Conservation (phyloP, 2,888 invertebrate genomes). For the Margaritifera margaritifera region DNA sequence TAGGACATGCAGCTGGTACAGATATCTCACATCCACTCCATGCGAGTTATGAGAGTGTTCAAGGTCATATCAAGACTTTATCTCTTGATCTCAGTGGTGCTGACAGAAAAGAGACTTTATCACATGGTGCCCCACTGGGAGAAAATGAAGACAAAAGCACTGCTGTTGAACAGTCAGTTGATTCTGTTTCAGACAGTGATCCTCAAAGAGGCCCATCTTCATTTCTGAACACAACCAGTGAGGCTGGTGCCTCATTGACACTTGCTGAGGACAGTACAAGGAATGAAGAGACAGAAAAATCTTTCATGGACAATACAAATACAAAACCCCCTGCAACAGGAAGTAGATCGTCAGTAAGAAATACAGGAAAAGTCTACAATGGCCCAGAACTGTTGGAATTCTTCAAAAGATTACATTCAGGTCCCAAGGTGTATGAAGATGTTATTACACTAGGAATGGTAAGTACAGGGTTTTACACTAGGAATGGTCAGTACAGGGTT, state of each 20-base stretch:
- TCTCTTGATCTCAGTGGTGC: too few species aligned
- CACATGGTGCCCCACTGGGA: too few species aligned
- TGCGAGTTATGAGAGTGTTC: too few species aligned
- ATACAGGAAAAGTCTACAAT: conserved; percentile 33
- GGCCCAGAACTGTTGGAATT: conserved; percentile 56
- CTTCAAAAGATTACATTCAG: conserved; percentile 49
- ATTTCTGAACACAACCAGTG: not conserved
- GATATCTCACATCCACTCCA: too few species aligned
- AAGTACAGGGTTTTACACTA: conserved; percentile 22
- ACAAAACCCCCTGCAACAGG: not conserved
- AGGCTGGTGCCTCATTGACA: not conserved
- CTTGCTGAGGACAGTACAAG: not conserved
- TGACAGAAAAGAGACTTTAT: too few species aligned
- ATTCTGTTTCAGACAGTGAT: not conserved
- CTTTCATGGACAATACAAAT: not conserved
- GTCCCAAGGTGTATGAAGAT: conserved; percentile 61
- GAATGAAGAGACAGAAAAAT: not conserved
- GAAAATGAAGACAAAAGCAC: too few species aligned
- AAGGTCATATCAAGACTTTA: too few species aligned
- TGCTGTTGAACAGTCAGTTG: too few species aligned
- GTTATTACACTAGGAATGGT: conserved; percentile 87
- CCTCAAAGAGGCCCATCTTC: not conserved
- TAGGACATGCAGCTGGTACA: too few species aligned
- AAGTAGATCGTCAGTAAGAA: conserved; percentile 4
- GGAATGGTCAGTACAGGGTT: too few species aligned